A percentile compares a stretch with the other conserved stretches of the same genome.
These are phyloP conservation scores for Drosophila arizonae DNA, from an alignment of 1,140 invertebrate species.

Conservation along the genomic window DNA sequence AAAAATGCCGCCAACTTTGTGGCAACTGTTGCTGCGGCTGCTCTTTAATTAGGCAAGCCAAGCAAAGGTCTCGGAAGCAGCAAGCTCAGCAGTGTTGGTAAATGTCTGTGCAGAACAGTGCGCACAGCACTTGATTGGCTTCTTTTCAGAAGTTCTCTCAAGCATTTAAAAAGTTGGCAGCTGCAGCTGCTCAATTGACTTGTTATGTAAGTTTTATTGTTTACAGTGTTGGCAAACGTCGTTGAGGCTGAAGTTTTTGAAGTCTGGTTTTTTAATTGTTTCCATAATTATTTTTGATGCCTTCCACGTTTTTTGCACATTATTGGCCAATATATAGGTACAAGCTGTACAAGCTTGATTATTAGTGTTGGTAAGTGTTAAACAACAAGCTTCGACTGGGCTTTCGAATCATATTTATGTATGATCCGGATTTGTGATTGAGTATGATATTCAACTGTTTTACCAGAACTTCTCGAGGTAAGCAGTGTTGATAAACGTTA, in stretches of 20 bases:
- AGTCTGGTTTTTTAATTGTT: too few species aligned
- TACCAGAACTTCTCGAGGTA: not conserved
- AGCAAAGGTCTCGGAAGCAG: not conserved
- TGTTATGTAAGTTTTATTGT: not conserved
- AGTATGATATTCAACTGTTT: too few species aligned
- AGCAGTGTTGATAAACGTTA: constrained; percentile 1
- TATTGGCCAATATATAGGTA: too few species aligned
- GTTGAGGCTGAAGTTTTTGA: too few species aligned
- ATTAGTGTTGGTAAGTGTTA: too few species aligned
- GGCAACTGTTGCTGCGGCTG: constrained; percentile 25
- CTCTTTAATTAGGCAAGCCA: constrained; percentile 33
- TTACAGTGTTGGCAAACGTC: constrained; percentile 5
- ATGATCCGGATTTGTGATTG: too few species aligned
- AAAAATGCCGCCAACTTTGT: constrained; percentile 33
- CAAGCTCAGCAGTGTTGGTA: constrained; percentile 17
- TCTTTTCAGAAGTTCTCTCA: not conserved
- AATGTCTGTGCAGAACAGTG: not conserved
- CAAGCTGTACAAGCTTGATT: too few species aligned
- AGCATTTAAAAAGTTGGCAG: not conserved
- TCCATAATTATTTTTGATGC: too few species aligned
- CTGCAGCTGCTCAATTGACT: not conserved
- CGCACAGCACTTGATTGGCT: not conserved
- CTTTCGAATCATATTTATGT: too few species aligned
- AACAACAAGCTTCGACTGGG: too few species aligned
- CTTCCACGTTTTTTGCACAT: too few species aligned